Evolutionary conservation across 2,888 invertebrate species (phyloP).

Genomic region (Pandemis corylana): DNA sequence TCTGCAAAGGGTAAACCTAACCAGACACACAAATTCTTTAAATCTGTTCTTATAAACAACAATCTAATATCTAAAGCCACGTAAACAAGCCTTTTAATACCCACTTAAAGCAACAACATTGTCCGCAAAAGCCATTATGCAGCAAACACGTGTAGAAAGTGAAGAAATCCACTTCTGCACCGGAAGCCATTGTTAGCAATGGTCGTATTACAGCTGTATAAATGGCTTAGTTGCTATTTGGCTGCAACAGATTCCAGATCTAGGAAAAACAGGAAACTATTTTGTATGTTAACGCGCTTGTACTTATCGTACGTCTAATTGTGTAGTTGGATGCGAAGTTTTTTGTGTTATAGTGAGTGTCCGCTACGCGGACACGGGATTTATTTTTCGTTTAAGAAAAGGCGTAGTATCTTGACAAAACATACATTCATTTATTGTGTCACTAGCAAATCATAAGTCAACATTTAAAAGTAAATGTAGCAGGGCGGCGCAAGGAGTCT

Average conservation of each 20-base stretch:
- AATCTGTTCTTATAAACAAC: neutral
- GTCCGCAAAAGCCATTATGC: conserved; percentile 21
- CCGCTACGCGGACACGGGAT: too few relatives aligned
- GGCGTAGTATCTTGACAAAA: too few relatives aligned
- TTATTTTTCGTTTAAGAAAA: too few relatives aligned
- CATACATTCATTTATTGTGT: too few relatives aligned
- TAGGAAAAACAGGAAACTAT: conserved; percentile 36
- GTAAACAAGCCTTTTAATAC: conserved; percentile 1
- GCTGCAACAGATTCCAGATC: conserved; percentile 28
- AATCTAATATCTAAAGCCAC: conserved; percentile 1
- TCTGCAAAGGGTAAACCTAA: neutral
- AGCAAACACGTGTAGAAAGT: conserved; percentile 30
- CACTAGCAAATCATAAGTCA: too few relatives aligned
- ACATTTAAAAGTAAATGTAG: too few relatives aligned
- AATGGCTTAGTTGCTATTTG: conserved; percentile 33
- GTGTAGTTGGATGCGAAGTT: neutral
- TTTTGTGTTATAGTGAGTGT: too few relatives aligned
- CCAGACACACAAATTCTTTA: neutral
- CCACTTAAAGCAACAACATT: conserved; percentile 1
- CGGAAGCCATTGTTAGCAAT: conserved; percentile 36
- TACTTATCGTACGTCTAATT: conserved; percentile 1
- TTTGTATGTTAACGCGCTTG: conserved; percentile 13
- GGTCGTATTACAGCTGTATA: conserved; percentile 30
- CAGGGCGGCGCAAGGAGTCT: too few relatives aligned
- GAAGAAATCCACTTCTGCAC: conserved; percentile 28